Conservation (phyloP, 2,888 invertebrate species). For the Ceriagrion tenellum region DNA sequence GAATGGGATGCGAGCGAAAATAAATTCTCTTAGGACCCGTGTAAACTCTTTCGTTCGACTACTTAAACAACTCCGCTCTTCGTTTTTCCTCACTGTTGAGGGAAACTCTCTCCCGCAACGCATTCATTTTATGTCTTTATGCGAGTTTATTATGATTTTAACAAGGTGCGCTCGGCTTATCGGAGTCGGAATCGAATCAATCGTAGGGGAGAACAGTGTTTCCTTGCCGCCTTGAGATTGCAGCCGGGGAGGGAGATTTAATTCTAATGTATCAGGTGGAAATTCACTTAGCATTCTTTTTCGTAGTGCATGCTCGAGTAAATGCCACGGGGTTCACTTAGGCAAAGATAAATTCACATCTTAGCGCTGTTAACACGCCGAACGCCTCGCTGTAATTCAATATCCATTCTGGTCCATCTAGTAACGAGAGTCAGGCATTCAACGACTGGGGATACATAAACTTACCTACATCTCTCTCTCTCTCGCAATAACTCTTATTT, state of each 20-base stretch:
- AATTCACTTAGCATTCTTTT: not conserved
- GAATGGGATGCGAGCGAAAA: not conserved
- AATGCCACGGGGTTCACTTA: not conserved
- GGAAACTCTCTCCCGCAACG: not conserved
- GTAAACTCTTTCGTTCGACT: not conserved
- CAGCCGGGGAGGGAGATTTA: not conserved
- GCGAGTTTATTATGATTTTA: conserved; percentile 19
- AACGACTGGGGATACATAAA: not conserved
- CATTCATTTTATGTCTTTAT: not conserved
- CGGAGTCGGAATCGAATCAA: not conserved
- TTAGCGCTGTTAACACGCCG: not conserved
- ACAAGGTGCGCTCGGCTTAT: not conserved
- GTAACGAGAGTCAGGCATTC: not conserved
- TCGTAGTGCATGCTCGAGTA: not conserved
- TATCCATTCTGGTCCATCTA: too few relatives aligned
- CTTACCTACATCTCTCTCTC: not conserved
- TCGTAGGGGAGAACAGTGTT: not conserved
- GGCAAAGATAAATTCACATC: not conserved
- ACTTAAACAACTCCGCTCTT: not conserved
- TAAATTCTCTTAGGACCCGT: not conserved
- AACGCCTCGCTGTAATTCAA: not conserved
- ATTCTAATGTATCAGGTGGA: not conserved
- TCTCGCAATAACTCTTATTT: too few relatives aligned
- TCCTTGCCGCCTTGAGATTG: not conserved
- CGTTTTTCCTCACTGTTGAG: not conserved